Percentiles rank a stretch among this genome's conserved stretches.
phyloP scores from a whole-genome alignment of 1,140 invertebrate species.

The Pinna nobilis region DNA sequence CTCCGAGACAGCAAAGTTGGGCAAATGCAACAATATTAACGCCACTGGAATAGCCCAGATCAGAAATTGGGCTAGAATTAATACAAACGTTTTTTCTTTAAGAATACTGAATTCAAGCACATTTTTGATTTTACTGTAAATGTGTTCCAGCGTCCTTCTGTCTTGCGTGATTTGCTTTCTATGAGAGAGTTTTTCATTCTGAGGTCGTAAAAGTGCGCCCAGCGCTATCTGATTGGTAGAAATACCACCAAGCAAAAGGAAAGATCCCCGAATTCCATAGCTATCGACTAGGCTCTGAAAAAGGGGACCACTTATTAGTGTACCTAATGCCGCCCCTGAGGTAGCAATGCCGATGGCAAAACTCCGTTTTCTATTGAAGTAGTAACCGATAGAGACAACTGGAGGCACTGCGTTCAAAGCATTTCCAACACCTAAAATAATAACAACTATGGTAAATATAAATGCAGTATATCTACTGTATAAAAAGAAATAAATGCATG shows the following conservation, averaged over 20 bases:
- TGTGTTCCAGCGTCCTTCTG: background rate
- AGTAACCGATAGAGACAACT: slow-evolving; percentile 39
- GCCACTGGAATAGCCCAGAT: slow-evolving; percentile 24
- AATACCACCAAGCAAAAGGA: slow-evolving; percentile 41
- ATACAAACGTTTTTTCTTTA: slow-evolving; percentile 8
- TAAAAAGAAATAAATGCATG: no score
- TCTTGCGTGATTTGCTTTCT: background rate
- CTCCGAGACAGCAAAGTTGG: slow-evolving; percentile 37
- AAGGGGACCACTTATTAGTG: slow-evolving; percentile 44
- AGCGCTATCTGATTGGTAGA: slow-evolving; percentile 31
- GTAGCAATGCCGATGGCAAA: slow-evolving; percentile 38
- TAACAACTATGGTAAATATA: no score
- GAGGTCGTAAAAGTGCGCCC: slow-evolving; percentile 42
- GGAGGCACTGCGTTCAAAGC: slow-evolving; percentile 32
- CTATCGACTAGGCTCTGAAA: slow-evolving; percentile 34
- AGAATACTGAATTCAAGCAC: slow-evolving; percentile 5
- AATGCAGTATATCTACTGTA: no score
- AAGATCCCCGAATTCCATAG: slow-evolving; percentile 43
- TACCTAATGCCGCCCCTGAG: slow-evolving; percentile 39
- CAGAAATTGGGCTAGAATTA: slow-evolving; percentile 8
- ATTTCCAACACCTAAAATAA: slow-evolving; percentile 26
- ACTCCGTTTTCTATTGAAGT: slow-evolving; percentile 40
- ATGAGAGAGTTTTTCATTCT: no score
- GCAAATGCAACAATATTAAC: slow-evolving; percentile 32
- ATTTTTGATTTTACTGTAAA: background rate